phyloP scores from a whole-genome alignment of 2,888 invertebrate genomes.

The Drosophila antonietae region DNA sequence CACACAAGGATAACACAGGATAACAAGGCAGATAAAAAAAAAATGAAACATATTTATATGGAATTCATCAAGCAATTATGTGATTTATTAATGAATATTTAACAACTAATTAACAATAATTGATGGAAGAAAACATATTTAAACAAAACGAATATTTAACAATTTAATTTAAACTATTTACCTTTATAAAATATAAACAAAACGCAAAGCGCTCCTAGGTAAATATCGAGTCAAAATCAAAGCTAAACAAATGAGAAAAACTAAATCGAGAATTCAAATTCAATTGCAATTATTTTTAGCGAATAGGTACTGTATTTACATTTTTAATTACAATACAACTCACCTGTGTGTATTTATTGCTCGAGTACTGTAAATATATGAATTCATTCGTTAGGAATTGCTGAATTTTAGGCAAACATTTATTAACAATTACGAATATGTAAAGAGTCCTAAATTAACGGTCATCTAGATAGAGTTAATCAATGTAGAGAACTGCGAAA shows the following conservation, averaged over 20 bases:
- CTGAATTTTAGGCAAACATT: constrained; percentile 71
- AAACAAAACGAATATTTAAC: constrained; percentile 30
- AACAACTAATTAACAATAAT: constrained; percentile 76
- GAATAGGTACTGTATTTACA: constrained; percentile 39
- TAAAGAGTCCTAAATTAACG: constrained; percentile 41
- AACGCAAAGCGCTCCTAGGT: constrained; percentile 66
- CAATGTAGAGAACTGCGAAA: constrained; percentile 55
- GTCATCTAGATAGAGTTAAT: constrained; percentile 43
- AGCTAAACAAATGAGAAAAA: constrained; percentile 28
- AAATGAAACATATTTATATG: constrained; percentile 60
- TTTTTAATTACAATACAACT: constrained; percentile 32
- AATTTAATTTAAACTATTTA: constrained; percentile 51
- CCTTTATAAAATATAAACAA: constrained; percentile 19
- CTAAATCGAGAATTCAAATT: constrained; percentile 67
- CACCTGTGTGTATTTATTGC: constrained; percentile 43
- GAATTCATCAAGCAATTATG: constrained; percentile 81
- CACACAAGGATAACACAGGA: constrained; percentile 59
- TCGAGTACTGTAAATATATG: constrained; percentile 58
- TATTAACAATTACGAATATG: constrained; percentile 23
- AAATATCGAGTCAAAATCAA: constrained; percentile 62
- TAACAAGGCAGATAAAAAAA: constrained; percentile 10
- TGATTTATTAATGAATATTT: constrained; percentile 78
- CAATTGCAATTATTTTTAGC: constrained; percentile 74
- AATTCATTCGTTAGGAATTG: constrained; percentile 57
- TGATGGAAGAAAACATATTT: constrained; percentile 49